Evolutionary conservation across 2,797 vertebrate species (phyloP).

Genomic region (Pyrocephalus nanus): DNA sequence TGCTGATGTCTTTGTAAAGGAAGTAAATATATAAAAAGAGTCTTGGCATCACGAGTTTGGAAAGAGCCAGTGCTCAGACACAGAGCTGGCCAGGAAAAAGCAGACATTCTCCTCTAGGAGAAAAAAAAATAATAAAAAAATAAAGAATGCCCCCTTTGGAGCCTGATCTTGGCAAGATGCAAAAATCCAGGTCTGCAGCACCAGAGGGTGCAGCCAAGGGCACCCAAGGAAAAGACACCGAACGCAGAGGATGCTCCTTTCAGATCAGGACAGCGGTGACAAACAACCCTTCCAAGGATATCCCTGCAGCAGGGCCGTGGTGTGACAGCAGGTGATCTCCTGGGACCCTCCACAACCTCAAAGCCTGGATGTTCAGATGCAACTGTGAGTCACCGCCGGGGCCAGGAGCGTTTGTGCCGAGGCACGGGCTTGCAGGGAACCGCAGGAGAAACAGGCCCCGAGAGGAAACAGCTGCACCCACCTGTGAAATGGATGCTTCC

Average conservation of each 20-base stretch:
- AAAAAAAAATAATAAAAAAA: not conserved
- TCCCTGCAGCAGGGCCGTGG: fast-evolving
- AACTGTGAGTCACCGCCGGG: not conserved
- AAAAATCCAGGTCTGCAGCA: not conserved
- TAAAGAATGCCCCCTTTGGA: not conserved
- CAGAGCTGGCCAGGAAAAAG: not conserved
- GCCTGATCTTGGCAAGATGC: not conserved
- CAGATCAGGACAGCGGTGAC: not conserved
- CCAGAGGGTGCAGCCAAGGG: not conserved
- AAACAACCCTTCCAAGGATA: not conserved
- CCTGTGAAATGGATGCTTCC: slow-evolving; percentile 4
- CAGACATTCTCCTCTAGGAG: not conserved
- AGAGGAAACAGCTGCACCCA: slow-evolving; percentile 21
- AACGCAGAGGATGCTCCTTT: fast-evolving
- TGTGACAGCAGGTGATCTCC: not conserved
- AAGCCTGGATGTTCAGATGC: not conserved
- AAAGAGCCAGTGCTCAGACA: not conserved
- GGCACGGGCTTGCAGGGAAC: not conserved
- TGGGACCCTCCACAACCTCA: not conserved
- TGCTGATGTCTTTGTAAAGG: not conserved
- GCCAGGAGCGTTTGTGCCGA: not conserved
- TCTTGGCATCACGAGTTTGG: not conserved
- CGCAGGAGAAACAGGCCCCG: not conserved
- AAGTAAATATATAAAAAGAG: not conserved
- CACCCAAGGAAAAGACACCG: not conserved